These are phyloP conservation scores for Takifugu bimaculatus DNA, from an alignment of 2,113 vertebrate species.

Conservation along the genomic window DNA sequence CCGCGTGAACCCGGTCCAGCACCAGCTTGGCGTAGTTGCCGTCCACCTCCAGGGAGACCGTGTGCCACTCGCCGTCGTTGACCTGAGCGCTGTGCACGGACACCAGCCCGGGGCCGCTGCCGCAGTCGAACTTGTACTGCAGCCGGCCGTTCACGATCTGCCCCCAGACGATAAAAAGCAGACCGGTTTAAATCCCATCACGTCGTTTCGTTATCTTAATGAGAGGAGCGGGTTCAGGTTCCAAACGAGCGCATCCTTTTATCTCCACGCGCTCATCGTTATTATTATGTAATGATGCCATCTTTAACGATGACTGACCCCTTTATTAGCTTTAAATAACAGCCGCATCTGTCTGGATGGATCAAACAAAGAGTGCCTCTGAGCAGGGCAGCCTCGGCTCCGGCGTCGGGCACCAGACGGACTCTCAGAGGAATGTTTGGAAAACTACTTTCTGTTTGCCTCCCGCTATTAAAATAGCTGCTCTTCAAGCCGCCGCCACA, in stretches of 20 bases:
- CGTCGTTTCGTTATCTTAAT: no score
- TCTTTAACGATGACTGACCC: no score
- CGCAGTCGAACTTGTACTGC: conserved; percentile 97
- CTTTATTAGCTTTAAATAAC: no score
- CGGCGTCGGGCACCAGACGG: conserved; percentile 35
- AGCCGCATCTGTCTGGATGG: neutral
- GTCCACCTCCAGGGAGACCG: conserved; percentile 86
- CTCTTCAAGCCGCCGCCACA: conserved; percentile 42
- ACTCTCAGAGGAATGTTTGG: conserved; percentile 66
- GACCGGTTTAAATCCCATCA: neutral
- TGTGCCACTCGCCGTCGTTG: conserved; percentile 93
- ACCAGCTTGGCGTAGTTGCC: conserved; percentile 92
- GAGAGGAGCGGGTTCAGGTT: no score
- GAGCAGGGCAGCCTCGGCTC: conserved; percentile 18
- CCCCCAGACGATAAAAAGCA: neutral
- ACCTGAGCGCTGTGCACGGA: conserved; percentile 93
- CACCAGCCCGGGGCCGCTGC: conserved; percentile 92
- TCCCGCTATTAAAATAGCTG: conserved; percentile 69
- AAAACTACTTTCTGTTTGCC: conserved; percentile 56
- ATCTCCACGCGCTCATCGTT: no score
- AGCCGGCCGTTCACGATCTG: conserved; percentile 92
- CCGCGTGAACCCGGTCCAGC: conserved; percentile 89
- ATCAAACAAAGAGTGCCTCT: conserved; percentile 18
- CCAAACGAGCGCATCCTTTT: no score
- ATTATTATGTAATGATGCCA: no score